Conservation (phyloP, 2,888 invertebrate genomes). For the Troides oblongomaculatus region DNA sequence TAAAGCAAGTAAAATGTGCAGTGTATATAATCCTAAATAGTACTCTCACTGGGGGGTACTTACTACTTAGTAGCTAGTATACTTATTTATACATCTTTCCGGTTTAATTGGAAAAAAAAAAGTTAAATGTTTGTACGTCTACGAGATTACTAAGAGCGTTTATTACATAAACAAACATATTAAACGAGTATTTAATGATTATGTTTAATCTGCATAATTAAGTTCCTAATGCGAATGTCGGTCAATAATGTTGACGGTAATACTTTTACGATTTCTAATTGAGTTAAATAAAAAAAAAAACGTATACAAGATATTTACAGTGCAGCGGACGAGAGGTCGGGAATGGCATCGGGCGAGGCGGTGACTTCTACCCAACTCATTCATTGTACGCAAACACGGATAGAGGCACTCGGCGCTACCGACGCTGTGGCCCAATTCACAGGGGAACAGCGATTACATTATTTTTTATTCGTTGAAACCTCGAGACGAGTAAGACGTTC, state of each 20-base stretch:
- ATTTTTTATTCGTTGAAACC: too few species aligned
- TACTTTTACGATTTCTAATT: conserved; percentile 19
- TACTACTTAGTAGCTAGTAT: too few species aligned
- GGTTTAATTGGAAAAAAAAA: background rate
- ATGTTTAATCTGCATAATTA: conserved; percentile 22
- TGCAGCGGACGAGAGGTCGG: conserved; percentile 15
- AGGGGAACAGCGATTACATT: conserved; percentile 24
- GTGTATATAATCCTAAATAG: too few species aligned
- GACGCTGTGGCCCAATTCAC: conserved; percentile 32
- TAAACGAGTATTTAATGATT: conserved; percentile 2
- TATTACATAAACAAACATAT: conserved; percentile 10
- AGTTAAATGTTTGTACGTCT: conserved; percentile 29
- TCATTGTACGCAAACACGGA: conserved; percentile 41
- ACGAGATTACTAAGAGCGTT: conserved; percentile 21
- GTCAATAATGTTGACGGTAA: conserved; percentile 14
- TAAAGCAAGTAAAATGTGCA: too few species aligned
- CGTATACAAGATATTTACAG: conserved; percentile 15
- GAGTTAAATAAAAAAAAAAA: conserved; percentile 23
- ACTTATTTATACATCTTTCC: too few species aligned
- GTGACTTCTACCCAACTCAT: conserved; percentile 38
- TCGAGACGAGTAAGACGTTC: too few species aligned
- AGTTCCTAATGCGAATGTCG: conserved; percentile 1
- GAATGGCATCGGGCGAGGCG: conserved; percentile 31
- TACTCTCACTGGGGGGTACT: too few species aligned
- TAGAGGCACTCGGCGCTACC: conserved; percentile 37